These are phyloP conservation scores for Lacanobia wlatinum DNA, from an alignment of 2,888 invertebrate genomes.

Conservation along the genomic window DNA sequence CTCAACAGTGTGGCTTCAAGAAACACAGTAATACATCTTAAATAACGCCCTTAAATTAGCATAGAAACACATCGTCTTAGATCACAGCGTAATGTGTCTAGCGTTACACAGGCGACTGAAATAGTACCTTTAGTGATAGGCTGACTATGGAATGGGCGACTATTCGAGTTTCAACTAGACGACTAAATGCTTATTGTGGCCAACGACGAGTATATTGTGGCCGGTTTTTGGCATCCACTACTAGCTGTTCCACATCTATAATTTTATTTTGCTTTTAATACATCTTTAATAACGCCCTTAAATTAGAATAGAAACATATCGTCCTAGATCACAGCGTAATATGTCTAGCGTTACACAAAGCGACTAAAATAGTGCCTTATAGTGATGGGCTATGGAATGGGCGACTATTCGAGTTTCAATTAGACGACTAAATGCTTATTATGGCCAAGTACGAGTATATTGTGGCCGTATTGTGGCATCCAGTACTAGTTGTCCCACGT, in stretches of 20 bases:
- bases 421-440: neutral
- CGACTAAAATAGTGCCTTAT: conserved; percentile 30
- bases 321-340: conserved; percentile 51
- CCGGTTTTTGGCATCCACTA: neutral
- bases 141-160: neutral
- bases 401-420: neutral
- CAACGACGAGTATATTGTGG: neutral
- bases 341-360: conserved; percentile 31
- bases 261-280: neutral
- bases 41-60: conserved; percentile 41
- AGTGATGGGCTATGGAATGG: neutral
- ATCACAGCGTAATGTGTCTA: conserved; percentile 48
- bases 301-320: conserved; percentile 48
- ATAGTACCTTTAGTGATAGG: conserved; percentile 24
- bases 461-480: neutral
- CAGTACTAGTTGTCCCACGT: too few relatives aligned
- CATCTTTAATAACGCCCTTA: conserved; percentile 12
- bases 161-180: neutral
- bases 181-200: neutral
- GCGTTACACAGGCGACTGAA: conserved; percentile 17
- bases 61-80: conserved; percentile 47
- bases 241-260: too few relatives aligned
- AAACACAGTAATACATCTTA: conserved; percentile 6
- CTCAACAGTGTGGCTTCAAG: neutral
- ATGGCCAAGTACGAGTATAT: neutral